A percentile compares a stretch with the other conserved stretches of the same genome.
phyloP scores from a whole-genome alignment of 2,888 invertebrate species.

The Phengaris alcon region DNA sequence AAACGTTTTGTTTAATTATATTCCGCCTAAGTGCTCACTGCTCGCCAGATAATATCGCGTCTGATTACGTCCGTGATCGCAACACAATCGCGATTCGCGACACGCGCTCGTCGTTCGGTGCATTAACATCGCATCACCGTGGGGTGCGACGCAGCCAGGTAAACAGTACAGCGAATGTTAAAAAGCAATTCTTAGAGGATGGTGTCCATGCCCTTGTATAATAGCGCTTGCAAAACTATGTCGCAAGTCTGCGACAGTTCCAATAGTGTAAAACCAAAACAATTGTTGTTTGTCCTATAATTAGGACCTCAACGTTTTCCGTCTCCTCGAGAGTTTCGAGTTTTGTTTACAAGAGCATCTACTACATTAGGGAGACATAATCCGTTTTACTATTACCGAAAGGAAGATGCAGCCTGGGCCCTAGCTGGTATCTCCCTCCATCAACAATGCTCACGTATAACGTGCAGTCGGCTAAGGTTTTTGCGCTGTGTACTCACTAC shows the following conservation, averaged over 20 bases:
- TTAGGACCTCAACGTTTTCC: too few species aligned
- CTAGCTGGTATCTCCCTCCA: too few species aligned
- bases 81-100: constrained; percentile 5
- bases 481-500: background rate
- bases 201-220: background rate
- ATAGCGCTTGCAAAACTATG: background rate
- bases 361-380: too few species aligned
- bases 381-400: too few species aligned
- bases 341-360: too few species aligned
- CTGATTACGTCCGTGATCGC: constrained; percentile 7
- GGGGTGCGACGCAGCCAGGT: background rate
- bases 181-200: background rate
- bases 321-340: too few species aligned
- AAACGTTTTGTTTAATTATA: constrained; percentile 24
- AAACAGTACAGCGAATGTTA: background rate
- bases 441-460: too few species aligned
- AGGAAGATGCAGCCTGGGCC: too few species aligned
- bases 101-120: background rate
- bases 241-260: too few species aligned
- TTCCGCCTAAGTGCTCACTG: background rate
- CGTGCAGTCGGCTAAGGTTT: background rate
- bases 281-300: too few species aligned
- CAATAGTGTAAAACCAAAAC: too few species aligned
- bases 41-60: constrained; percentile 2
- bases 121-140: background rate